Evolutionary conservation across 2,113 vertebrate species (phyloP), one percentile per base, ranked within the genome.

Genomic region (Cervus canadensis): DNA sequence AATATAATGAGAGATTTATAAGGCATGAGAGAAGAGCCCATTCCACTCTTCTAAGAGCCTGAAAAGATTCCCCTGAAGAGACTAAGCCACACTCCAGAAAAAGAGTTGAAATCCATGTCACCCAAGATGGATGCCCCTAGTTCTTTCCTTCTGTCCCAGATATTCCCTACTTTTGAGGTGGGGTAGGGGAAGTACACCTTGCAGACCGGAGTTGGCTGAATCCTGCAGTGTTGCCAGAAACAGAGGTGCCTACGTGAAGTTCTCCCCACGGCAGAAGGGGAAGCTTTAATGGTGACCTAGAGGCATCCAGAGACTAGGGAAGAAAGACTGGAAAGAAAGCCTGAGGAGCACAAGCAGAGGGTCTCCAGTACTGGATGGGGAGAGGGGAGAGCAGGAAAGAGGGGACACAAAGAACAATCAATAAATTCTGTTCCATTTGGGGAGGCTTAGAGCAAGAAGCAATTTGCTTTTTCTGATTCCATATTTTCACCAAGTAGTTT

Each of bases 1-100:
- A 67, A 85, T 54, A 57, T 43, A 88, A 93, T 76, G 59, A 96
- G 81, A 90, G 48, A 93, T 94, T 94, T 95, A 94, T 90, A 60
- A 86, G 59, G 59, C 81, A 94, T 79, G 30, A 97, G 45, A 95
- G 60, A 94, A 93, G 52, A 97, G 84, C 76, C 59, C 48, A 36
- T 90, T 87, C 86, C 60, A 94, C 50, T 96, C 52, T 95, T 92
- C 74, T 76, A 95, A 92, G 81, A 92, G 40, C 50, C 74, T 88
- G 48, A 93, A 94, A 92, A 96, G 48, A 76, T 17, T 87, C 59
- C 48, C 57, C 87, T 89, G 91, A 81, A 94, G 50, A 88, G 83
- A 92, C 93, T 90, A 95, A 94, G 30, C 88, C 52, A 85, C 9
- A 96, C 30, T 86, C 57, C 62, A 54, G 76, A 95, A 87, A 56